Evolutionary conservation across 2,113 vertebrate species (phyloP).

Genomic region (Anthoscopus minutus): DNA sequence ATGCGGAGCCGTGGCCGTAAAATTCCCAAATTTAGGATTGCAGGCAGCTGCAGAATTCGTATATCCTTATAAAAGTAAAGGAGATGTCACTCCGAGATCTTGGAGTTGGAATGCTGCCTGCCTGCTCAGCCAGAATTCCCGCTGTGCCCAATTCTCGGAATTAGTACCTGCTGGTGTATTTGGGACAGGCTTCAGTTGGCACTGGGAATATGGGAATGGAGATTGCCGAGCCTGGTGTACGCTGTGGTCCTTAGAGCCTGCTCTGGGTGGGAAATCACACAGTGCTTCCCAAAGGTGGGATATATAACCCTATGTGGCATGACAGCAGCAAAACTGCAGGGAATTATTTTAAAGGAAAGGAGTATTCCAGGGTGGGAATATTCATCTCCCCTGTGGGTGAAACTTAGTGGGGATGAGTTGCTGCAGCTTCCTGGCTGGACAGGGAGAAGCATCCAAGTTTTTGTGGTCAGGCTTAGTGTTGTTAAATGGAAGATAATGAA

Average conservation of each 20-base stretch:
- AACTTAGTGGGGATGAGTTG: not conserved
- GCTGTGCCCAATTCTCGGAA: not conserved
- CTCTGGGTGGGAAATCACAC: not conserved
- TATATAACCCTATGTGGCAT: fast-evolving
- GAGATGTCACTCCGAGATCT: fast-evolving
- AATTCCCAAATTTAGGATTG: not conserved
- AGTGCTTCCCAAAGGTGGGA: fast-evolving
- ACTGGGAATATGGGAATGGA: not conserved
- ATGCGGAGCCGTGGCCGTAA: not conserved
- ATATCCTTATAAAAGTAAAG: not conserved
- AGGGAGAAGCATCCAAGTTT: not conserved
- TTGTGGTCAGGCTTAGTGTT: conserved; percentile 15
- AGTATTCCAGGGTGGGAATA: not conserved
- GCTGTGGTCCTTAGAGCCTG: not conserved
- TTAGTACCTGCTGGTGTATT: not conserved
- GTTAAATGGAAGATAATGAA: not conserved
- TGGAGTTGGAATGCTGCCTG: not conserved
- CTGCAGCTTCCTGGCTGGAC: not conserved
- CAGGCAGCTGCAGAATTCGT: not conserved
- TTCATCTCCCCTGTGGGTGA: not conserved
- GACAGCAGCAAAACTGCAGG: not conserved
- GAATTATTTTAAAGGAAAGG: not conserved
- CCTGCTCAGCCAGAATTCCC: not conserved
- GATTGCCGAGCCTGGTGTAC: not conserved
- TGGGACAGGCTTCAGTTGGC: not conserved